Evolutionary conservation across 1,140 invertebrate species (phyloP), one percentile per base, ranked within the genome.

Genomic region (Diuraphis noxia): DNA sequence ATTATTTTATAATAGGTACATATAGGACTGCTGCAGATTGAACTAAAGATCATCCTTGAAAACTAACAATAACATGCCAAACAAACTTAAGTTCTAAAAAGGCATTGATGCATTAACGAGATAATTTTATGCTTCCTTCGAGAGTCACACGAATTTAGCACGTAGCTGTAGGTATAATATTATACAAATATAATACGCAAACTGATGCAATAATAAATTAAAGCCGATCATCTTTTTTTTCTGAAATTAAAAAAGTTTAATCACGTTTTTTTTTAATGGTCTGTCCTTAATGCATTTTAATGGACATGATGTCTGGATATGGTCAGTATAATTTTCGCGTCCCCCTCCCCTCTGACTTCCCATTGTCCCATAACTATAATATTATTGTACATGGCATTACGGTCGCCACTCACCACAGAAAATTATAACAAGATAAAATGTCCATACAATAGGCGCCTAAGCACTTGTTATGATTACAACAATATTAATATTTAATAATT

Each of bases 171-270:
- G n/a, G n/a, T n/a, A n/a, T n/a, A n/a, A 43, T 8, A 25, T 34
- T 46, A 34, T 85, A 85, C 49, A 34, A 85, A 86, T 34, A 49
- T 86, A 86, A 86, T 49, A n/a, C 4, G 19, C 21, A 23, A 46
- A n/a, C 84, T 86, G 84, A 86, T 49, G 84, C 38, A 86, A 86
- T 43, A 86, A 46, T 86, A 49, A 86, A 86, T 86, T 86, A 49
- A 49, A 86, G n/a, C 19, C 43, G n/a, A 86, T 86, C 84, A 86
- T 85, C n/a, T 46, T 43, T 82, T 81, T 85, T 85, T 43, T 46
- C n/a, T 34, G 4, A 30, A 82, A 40, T 17, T 25, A 82, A 40
- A 49, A 41, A 82, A 25, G 19, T 86, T 34, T 36, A 46, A 34
- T n/a, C 34, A 8, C 23, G 34, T 36, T 49, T 46, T 41, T 77